Evolutionary conservation across 2,113 vertebrate species (phyloP), one percentile per base, ranked within the genome.

Genomic region (Seriola dumerili): DNA sequence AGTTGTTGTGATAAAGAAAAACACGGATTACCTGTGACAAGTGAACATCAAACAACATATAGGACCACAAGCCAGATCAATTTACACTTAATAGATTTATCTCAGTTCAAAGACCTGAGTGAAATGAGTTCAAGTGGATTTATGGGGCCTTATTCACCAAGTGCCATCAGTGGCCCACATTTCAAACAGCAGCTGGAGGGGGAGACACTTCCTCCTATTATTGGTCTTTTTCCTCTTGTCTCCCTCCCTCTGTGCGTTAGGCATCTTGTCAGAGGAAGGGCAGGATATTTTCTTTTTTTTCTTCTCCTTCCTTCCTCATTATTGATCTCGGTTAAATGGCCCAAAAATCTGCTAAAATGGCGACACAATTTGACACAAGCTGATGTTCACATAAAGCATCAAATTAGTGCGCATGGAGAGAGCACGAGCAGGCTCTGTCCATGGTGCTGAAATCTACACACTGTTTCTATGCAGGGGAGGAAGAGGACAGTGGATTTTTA

Each of bases 371-470:
- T 57, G 25, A 40, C 52, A 58, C 9, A 25, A 61, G 54, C 34
- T 32, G 25, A 11, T 59, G 42, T 34, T 16, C 14, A 69, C 55
- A 57, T 4, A 4, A 29, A 29, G 17, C 48, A 32, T 54, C 11
- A 42, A 34, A 54, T 25, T 1, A 38, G 14, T 63, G 9, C 23
- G 54, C 65, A 44, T 9, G 36, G 38, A 21, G 38, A 4, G 25
- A 32, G 34, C 50, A 36, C 0, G 5, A 6, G 1, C 7, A 10
- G 40, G 34, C 52, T 72, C 76, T 86, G 67, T 87, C 84, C 85
- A 59, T 76, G 88, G 80, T 89, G 83, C 85, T 87, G 87, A 73
- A 81, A 75, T 58, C 34, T 7, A 12, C 36, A 4, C 11, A 12
- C 38, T n/a, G 25, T 59, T 16, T 65, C 46, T 52, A 12, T 29